Conservation (phyloP, 1,140 invertebrate genomes). For the Brachionus angularis region DNA sequence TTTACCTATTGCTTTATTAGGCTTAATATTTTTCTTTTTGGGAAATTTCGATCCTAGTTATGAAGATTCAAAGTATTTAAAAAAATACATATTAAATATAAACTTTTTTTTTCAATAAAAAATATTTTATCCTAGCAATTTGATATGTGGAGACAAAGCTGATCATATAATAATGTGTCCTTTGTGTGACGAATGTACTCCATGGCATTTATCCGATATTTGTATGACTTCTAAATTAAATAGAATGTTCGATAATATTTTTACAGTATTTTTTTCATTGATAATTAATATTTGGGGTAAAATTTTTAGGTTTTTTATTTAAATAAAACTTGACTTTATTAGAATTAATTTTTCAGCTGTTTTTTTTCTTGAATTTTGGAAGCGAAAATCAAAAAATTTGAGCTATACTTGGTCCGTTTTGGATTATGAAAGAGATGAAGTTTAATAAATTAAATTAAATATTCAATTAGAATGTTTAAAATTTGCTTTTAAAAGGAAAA, state of each 20-base stretch:
- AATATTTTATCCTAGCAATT: background rate
- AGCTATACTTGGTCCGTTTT: slow-evolving; percentile 87
- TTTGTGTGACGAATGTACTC: slow-evolving; percentile 60
- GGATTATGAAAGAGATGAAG: slow-evolving; percentile 72
- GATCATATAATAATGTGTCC: slow-evolving; percentile 45
- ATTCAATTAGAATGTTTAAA: background rate
- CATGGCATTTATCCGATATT: slow-evolving; percentile 68
- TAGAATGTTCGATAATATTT: slow-evolving; percentile 72
- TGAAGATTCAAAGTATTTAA: slow-evolving; percentile 4
- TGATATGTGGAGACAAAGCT: slow-evolving; percentile 21
- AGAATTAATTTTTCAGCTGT: too few relatives aligned
- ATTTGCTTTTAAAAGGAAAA: slow-evolving; percentile 42
- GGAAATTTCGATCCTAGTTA: slow-evolving; percentile 13
- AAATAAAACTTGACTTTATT: too few relatives aligned
- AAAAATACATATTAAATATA: background rate
- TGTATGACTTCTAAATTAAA: slow-evolving; percentile 67
- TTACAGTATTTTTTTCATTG: slow-evolving; percentile 71
- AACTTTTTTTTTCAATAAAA: background rate
- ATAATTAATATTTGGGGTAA: slow-evolving; percentile 73
- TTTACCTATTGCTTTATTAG: slow-evolving; percentile 28
- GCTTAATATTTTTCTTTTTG: slow-evolving; percentile 14
- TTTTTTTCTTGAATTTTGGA: slow-evolving; percentile 93
- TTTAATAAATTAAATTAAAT: slow-evolving; percentile 48
- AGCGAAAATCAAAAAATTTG: slow-evolving; percentile 80
- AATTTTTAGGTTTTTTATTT: background rate